A percentile compares a stretch with the other conserved stretches of the same genome.
phyloP scores from a whole-genome alignment of 1,140 invertebrate genomes.

The Lepidurus packardi region DNA sequence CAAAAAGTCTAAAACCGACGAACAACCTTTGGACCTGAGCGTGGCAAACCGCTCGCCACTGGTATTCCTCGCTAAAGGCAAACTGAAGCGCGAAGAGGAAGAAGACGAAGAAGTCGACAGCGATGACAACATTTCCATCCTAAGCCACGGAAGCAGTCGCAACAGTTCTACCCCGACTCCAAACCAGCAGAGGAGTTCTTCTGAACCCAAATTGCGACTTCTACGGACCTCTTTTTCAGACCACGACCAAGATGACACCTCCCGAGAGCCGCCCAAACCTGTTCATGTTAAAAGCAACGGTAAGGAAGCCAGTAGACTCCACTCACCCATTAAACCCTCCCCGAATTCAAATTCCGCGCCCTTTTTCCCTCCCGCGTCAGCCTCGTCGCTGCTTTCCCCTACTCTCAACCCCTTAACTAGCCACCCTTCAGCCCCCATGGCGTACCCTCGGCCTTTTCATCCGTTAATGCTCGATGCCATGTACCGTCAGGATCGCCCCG shows the following conservation, averaged over 20 bases:
- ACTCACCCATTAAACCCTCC: slow-evolving; percentile 38
- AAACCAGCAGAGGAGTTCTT: not conserved
- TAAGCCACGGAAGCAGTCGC: not conserved
- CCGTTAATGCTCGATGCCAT: slow-evolving; percentile 67
- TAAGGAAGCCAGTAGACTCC: not conserved
- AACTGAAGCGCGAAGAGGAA: slow-evolving; percentile 37
- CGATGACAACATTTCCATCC: not conserved
- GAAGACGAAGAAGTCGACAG: slow-evolving; percentile 38
- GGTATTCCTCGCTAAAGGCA: slow-evolving; percentile 37
- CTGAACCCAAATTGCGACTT: not conserved
- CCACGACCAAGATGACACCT: not conserved
- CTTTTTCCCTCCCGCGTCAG: slow-evolving; percentile 28
- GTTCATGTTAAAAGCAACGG: not conserved
- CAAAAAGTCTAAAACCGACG: slow-evolving; percentile 18
- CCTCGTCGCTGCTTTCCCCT: slow-evolving; percentile 64
- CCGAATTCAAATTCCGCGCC: slow-evolving; percentile 27
- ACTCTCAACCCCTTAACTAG: slow-evolving; percentile 59
- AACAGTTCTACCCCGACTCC: slow-evolving; percentile 38
- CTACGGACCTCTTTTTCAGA: not conserved
- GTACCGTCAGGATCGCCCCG: slow-evolving; percentile 52
- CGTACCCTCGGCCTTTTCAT: slow-evolving; percentile 68
- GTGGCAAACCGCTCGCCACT: not conserved
- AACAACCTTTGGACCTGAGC: slow-evolving; percentile 26
- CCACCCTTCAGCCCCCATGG: slow-evolving; percentile 50
- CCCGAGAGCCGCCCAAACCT: not conserved